Evolutionary conservation across 2,888 invertebrate genomes (phyloP).

Genomic region (Coremacera marginata): DNA sequence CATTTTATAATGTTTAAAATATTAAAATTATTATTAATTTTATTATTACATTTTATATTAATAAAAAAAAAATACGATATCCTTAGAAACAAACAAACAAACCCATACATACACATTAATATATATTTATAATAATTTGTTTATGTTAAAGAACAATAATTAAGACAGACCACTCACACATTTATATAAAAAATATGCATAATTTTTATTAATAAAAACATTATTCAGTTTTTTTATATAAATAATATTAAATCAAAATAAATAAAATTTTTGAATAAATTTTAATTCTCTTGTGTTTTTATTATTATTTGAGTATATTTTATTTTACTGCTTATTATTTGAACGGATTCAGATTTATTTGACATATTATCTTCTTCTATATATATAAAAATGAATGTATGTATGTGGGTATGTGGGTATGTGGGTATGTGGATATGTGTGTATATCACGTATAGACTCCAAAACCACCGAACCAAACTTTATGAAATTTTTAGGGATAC

Average conservation of each 20-base stretch:
- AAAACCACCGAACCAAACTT: too few relatives aligned
- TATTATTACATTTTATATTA: neutral
- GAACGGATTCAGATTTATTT: too few relatives aligned
- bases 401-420: too few relatives aligned
- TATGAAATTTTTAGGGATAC: too few relatives aligned
- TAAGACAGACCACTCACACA: slow-evolving; percentile 20
- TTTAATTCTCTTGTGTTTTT: slow-evolving; percentile 43
- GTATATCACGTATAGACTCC: too few relatives aligned
- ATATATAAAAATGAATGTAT: too few relatives aligned
- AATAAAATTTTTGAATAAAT: slow-evolving; percentile 43
- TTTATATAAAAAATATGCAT: slow-evolving; percentile 4
- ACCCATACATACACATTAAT: slow-evolving; percentile 7
- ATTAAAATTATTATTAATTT: slow-evolving; percentile 22
- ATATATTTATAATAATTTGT: slow-evolving; percentile 7
- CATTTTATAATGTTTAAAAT: neutral
- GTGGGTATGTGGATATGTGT: too few relatives aligned
- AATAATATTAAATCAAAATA: slow-evolving; percentile 39
- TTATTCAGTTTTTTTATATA: slow-evolving; percentile 27
- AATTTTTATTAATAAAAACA: slow-evolving; percentile 24
- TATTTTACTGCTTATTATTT: slow-evolving; percentile 4
- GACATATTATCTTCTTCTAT: too few relatives aligned
- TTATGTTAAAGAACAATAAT: slow-evolving; percentile 26
- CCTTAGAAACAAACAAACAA: neutral
- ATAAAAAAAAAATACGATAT: neutral
- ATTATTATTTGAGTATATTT: slow-evolving; percentile 28